A percentile compares a stretch with the other conserved stretches of the same genome.
These are phyloP conservation scores for Helicorthomorpha holstii DNA, from an alignment of 1,140 invertebrate species.

Conservation along the genomic window DNA sequence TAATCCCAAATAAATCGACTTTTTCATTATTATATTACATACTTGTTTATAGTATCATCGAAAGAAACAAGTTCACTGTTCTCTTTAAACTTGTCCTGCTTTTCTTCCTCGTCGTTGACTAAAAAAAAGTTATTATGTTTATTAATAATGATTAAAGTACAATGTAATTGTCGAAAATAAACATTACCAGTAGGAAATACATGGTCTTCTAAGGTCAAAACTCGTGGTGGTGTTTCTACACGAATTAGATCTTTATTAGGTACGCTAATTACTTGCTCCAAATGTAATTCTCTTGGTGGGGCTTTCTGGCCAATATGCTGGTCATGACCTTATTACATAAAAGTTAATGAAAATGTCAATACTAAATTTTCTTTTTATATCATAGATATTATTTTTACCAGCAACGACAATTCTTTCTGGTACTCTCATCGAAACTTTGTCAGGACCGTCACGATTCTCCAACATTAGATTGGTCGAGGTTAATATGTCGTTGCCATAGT, in stretches of 20 bases:
- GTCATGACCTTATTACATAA: conserved; percentile 40
- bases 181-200: conserved; percentile 44
- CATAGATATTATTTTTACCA: conserved; percentile 28
- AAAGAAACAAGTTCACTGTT: not conserved
- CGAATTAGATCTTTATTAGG: conserved; percentile 44
- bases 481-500: conserved; percentile 10
- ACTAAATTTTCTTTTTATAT: not conserved
- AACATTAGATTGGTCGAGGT: conserved; percentile 1
- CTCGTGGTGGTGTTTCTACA: conserved; percentile 50
- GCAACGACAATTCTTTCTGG: conserved; percentile 75
- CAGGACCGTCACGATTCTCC: conserved; percentile 16
- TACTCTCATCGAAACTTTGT: conserved; percentile 71
- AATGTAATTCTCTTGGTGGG: conserved; percentile 58
- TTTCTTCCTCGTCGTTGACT: not conserved
- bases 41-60: too few relatives aligned
- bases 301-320: conserved; percentile 53
- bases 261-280: conserved; percentile 55
- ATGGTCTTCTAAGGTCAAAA: conserved; percentile 63
- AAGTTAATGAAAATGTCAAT: too few relatives aligned
- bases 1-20: too few relatives aligned
- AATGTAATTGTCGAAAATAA: not conserved
- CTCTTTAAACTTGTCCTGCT: not conserved
- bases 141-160: not conserved
- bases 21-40: too few relatives aligned
- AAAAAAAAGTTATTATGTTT: not conserved